Conservation (phyloP, 2,797 vertebrate genomes). For the Hozukius guyotensis region DNA sequence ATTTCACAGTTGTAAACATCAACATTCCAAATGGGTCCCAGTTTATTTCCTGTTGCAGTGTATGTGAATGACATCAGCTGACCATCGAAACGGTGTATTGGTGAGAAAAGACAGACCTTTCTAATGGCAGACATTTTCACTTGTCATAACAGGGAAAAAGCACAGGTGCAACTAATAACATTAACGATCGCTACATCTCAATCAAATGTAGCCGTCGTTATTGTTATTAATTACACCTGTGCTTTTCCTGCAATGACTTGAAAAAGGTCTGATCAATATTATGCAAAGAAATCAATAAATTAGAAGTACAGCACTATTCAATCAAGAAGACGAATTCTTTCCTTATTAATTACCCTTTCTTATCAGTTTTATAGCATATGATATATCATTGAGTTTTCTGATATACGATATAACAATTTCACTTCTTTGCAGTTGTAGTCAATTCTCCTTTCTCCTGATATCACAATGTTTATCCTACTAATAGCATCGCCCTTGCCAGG, state of each 20-base stretch:
- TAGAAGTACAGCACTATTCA: slow-evolving; percentile 9
- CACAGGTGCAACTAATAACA: not conserved
- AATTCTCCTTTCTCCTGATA: not conserved
- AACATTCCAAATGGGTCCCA: too few species aligned
- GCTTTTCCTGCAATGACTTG: not conserved
- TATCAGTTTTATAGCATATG: not conserved
- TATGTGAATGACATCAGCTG: too few species aligned
- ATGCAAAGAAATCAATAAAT: slow-evolving; percentile 4
- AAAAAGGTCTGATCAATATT: slow-evolving; percentile 1
- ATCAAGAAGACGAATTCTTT: slow-evolving; percentile 1
- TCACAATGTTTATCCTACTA: not conserved
- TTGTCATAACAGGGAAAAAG: not conserved
- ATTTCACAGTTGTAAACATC: too few species aligned
- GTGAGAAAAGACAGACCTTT: not conserved
- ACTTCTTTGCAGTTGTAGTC: not conserved
- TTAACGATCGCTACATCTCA: not conserved
- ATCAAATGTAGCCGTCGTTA: slow-evolving; percentile 8
- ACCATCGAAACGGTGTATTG: too few species aligned
- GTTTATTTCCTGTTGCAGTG: too few species aligned
- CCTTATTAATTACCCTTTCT: not conserved
- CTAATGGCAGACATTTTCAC: not conserved
- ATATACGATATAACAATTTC: not conserved
- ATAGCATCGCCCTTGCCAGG: not conserved
- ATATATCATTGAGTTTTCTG: not conserved
- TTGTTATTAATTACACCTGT: not conserved